phyloP scores from a whole-genome alignment of 2,797 vertebrate species.

The Parauchenoglanis punctatus region DNA sequence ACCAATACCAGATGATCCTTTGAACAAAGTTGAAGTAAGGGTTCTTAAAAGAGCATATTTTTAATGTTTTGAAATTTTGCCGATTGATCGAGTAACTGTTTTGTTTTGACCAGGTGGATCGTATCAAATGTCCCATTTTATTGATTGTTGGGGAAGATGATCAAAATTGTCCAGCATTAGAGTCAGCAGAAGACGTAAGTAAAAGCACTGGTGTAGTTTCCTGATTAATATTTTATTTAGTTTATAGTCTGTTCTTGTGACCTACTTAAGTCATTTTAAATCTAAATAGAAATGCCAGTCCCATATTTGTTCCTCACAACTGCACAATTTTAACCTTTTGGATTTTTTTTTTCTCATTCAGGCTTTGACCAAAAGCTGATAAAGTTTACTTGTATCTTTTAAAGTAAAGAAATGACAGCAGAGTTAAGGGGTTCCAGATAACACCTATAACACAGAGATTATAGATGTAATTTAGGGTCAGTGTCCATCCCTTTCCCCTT shows the following conservation, averaged over 20 bases:
- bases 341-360: not conserved
- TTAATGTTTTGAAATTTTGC: not conserved
- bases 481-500: not conserved
- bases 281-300: not conserved
- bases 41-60: not conserved
- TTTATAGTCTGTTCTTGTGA: not conserved
- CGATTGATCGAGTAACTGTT: not conserved
- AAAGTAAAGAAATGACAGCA: not conserved
- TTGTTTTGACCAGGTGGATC: slow-evolving; percentile 65
- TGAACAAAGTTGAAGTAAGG: slow-evolving; percentile 70
- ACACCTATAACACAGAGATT: not conserved
- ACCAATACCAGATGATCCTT: slow-evolving; percentile 66
- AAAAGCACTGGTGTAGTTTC: not conserved
- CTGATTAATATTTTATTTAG: not conserved
- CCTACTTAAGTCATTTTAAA: not conserved
- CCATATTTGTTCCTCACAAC: not conserved
- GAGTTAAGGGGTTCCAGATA: not conserved
- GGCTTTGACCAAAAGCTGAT: not conserved
- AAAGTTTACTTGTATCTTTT: not conserved
- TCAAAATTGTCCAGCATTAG: slow-evolving; percentile 69
- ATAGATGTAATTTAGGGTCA: not conserved
- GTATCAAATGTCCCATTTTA: slow-evolving; percentile 70
- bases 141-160: slow-evolving; percentile 75
- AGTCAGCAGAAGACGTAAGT: slow-evolving; percentile 74
- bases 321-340: not conserved